phyloP scores from a whole-genome alignment of 2,888 invertebrate genomes.

The Caenorhabditis afra region DNA sequence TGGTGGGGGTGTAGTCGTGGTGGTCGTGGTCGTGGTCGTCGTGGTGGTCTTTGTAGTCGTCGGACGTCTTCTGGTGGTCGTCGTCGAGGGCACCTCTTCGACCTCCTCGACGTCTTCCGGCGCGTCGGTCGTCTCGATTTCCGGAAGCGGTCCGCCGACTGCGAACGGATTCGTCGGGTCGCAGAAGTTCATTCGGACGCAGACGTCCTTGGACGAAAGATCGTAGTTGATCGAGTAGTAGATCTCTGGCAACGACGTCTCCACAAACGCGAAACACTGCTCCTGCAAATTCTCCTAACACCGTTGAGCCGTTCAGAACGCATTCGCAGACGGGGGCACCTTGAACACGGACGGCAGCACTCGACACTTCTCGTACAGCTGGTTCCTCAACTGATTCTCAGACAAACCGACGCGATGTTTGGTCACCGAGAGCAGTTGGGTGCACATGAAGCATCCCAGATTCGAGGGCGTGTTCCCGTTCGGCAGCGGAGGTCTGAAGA shows the following conservation, averaged over 20 bases:
- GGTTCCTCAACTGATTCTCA: constrained; percentile 70
- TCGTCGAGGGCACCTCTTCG: constrained; percentile 15
- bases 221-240: constrained; percentile 75
- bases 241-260: constrained; percentile 74
- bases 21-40: constrained; percentile 33
- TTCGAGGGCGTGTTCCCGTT: constrained; percentile 60
- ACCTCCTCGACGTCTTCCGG: constrained; percentile 46
- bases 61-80: constrained; percentile 34
- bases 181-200: constrained; percentile 72
- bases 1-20: constrained; percentile 21
- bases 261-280: constrained; percentile 73
- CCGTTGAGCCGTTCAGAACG: constrained; percentile 16
- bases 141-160: constrained; percentile 61
- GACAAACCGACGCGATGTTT: constrained; percentile 73
- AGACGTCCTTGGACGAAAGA: constrained; percentile 72
- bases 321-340: constrained; percentile 48
- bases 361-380: constrained; percentile 72
- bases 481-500: constrained; percentile 1
- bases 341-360: constrained; percentile 69
- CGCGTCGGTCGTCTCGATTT: constrained; percentile 23
- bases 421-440: constrained; percentile 73
- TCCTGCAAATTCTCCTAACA: constrained; percentile 66
- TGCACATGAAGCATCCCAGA: constrained; percentile 75
- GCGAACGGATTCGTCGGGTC: constrained; percentile 69
- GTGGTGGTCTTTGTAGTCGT: constrained; percentile 23